phyloP scores from a whole-genome alignment of 2,797 vertebrate genomes.

The Hapalemur alaotrensis region DNA sequence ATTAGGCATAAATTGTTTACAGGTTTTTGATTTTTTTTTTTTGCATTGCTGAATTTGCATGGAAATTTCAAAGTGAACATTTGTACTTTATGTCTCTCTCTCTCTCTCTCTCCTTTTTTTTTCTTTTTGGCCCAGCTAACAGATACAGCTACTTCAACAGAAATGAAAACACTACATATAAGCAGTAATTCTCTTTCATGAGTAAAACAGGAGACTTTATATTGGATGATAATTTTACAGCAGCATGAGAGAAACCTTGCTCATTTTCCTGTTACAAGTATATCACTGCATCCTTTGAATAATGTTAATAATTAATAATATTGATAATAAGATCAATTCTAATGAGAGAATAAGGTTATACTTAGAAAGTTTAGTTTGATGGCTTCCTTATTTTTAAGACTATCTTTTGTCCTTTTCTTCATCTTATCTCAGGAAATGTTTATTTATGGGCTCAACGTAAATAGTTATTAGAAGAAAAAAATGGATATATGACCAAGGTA shows the following conservation, averaged over 20 bases:
- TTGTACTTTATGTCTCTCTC: slow-evolving; percentile 39
- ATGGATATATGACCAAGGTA: background rate
- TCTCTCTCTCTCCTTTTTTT: background rate
- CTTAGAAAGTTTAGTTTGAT: background rate
- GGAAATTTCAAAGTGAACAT: slow-evolving; percentile 76
- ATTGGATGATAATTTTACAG: slow-evolving; percentile 72
- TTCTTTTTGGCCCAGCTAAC: slow-evolving; percentile 55
- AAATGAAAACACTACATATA: slow-evolving; percentile 66
- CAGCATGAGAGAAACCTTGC: background rate
- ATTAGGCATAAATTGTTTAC: slow-evolving; percentile 63
- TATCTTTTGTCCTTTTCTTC: background rate
- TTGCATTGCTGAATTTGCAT: slow-evolving; percentile 53
- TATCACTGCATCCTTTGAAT: background rate
- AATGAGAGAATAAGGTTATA: background rate
- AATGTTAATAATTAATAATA: background rate
- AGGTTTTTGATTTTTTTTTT: slow-evolving; percentile 46
- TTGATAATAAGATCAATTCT: background rate
- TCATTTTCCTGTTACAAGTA: background rate
- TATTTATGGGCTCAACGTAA: background rate
- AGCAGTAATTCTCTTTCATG: slow-evolving; percentile 73
- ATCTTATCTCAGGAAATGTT: background rate
- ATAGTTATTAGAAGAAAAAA: background rate
- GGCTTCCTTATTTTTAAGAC: background rate
- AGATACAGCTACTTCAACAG: slow-evolving; percentile 69
- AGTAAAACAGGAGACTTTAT: slow-evolving; percentile 67